phyloP scores from a whole-genome alignment of 2,113 vertebrate species.

The Fulmarus glacialis region DNA sequence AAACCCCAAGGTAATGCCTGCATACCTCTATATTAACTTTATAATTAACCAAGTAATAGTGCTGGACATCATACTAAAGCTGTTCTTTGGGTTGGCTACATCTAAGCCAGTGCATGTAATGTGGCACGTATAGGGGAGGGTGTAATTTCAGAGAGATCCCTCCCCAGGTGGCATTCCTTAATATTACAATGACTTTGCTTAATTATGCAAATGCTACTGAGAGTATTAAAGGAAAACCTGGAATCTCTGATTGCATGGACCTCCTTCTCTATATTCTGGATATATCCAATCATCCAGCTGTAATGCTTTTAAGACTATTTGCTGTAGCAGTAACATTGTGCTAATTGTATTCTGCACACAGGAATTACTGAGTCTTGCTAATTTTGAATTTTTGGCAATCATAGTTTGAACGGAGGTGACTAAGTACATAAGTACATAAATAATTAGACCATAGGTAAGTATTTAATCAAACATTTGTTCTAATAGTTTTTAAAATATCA shows the following conservation, averaged over 20 bases:
- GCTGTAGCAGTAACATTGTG: neutral
- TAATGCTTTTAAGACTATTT: neutral
- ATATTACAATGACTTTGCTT: neutral
- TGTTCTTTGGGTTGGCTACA: neutral
- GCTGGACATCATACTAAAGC: neutral
- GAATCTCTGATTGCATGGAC: neutral
- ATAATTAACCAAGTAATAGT: neutral
- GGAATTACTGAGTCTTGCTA: neutral
- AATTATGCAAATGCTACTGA: conserved; percentile 7
- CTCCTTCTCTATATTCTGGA: neutral
- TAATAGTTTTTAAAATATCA: neutral
- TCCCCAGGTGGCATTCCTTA: neutral
- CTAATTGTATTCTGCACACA: neutral
- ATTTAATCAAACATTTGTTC: neutral
- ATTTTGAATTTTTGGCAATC: neutral
- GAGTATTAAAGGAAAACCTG: neutral
- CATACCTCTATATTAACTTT: neutral
- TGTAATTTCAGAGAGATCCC: neutral
- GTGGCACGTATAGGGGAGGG: neutral
- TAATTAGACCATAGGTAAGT: neutral
- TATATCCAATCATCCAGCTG: neutral
- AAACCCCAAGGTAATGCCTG: neutral
- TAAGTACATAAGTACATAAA: neutral
- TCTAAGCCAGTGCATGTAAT: neutral
- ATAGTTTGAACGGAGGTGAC: neutral